These are phyloP conservation scores for Lepidocolaptes lacrymiger DNA, from an alignment of 2,797 vertebrate species.

Conservation along the genomic window DNA sequence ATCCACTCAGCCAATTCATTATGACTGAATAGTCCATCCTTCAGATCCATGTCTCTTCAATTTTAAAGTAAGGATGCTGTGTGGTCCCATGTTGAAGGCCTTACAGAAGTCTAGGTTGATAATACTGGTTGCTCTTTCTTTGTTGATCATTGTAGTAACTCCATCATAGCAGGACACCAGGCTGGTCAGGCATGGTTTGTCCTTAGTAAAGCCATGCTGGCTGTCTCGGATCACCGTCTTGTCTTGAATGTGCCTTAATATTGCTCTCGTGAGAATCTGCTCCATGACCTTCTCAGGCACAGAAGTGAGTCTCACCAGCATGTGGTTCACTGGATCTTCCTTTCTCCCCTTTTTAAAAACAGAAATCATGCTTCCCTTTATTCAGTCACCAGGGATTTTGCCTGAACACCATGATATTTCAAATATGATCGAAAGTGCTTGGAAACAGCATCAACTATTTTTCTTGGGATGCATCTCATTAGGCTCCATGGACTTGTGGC, in stretches of 20 bases:
- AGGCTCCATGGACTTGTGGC: neutral
- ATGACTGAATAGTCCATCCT: neutral
- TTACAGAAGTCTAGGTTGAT: neutral
- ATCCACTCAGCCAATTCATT: neutral
- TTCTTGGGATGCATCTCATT: neutral
- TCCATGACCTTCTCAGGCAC: neutral
- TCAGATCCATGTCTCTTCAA: neutral
- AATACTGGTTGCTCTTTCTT: neutral
- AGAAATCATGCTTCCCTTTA: neutral
- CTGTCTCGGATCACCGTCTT: neutral
- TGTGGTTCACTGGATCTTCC: neutral
- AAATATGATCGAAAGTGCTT: neutral
- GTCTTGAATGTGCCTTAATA: neutral
- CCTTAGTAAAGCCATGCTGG: neutral
- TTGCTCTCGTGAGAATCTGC: neutral
- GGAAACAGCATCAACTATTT: neutral
- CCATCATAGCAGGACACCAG: neutral
- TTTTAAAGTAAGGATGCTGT: neutral
- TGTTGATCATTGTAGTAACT: accelerated
- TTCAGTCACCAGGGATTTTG: neutral
- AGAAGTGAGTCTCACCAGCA: neutral
- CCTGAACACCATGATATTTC: neutral
- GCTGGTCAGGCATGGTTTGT: accelerated
- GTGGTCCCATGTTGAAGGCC: neutral
- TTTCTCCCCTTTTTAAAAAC: neutral